phyloP scores from a whole-genome alignment of 2,888 invertebrate species.

The Caenorhabditis wallacei region DNA sequence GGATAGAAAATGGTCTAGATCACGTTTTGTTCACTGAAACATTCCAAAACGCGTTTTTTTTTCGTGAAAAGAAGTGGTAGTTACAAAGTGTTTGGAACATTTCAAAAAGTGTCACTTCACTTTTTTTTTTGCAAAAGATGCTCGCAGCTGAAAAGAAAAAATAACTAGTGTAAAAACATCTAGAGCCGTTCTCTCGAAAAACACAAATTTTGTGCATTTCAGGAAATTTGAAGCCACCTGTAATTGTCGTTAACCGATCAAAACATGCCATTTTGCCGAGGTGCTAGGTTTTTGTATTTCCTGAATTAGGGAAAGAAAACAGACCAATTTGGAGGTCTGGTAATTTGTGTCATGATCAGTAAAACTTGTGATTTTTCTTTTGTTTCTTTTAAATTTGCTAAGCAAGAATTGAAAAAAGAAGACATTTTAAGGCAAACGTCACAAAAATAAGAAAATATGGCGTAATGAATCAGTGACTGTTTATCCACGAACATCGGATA shows the following conservation, averaged over 20 bases:
- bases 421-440: no score
- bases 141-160: neutral
- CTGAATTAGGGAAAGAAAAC: no score
- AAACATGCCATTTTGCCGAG: slow-evolving; percentile 1
- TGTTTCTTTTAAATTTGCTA: no score
- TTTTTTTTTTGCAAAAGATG: slow-evolving; percentile 1
- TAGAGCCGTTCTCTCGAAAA: neutral
- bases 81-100: slow-evolving; percentile 7
- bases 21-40: slow-evolving; percentile 8
- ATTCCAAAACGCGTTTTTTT: slow-evolving; percentile 5
- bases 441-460: no score
- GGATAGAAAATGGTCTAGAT: slow-evolving; percentile 11
- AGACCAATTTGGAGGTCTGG: no score
- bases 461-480: no score
- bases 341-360: no score
- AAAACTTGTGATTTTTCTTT: no score
- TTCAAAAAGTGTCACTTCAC: slow-evolving; percentile 17
- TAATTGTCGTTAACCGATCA: neutral
- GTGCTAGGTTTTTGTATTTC: neutral
- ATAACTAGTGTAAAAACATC: neutral
- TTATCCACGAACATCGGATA: no score
- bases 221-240: slow-evolving; percentile 3
- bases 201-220: neutral
- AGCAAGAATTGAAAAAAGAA: no score
- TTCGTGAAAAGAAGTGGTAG: slow-evolving; percentile 9